Conservation (phyloP, 2,113 vertebrate genomes). For the Cichladusa arquata region DNA sequence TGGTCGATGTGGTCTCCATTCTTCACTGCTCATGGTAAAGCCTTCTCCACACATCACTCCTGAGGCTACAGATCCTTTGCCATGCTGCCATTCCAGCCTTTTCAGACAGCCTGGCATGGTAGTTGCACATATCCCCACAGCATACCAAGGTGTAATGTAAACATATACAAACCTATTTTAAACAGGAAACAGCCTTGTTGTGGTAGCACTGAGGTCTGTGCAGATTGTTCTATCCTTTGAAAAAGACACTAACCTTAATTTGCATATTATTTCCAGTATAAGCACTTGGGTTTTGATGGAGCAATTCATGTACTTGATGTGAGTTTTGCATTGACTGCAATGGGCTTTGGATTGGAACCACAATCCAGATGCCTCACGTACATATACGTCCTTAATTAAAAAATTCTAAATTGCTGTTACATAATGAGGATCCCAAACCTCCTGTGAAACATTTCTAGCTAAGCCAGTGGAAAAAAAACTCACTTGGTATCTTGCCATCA, state of each 20-base stretch:
- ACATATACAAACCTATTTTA: not conserved
- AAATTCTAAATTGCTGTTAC: slow-evolving; percentile 32
- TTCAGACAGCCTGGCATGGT: not conserved
- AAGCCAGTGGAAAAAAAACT: not conserved
- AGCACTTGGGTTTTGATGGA: slow-evolving; percentile 29
- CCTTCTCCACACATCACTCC: not conserved
- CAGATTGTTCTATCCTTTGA: not conserved
- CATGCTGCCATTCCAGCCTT: not conserved
- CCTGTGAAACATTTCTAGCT: slow-evolving; percentile 17
- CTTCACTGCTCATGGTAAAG: not conserved
- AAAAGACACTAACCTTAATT: slow-evolving; percentile 15
- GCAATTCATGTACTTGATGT: not conserved
- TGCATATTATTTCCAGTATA: slow-evolving; percentile 16
- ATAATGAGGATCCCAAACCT: slow-evolving; percentile 45
- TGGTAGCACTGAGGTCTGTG: not conserved
- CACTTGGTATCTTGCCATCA: not conserved
- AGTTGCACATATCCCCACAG: not conserved
- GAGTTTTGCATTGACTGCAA: slow-evolving; percentile 26
- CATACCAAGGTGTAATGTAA: slow-evolving; percentile 1
- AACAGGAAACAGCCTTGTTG: not conserved
- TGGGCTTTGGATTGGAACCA: slow-evolving; percentile 35
- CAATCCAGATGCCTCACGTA: not conserved
- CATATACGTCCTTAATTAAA: slow-evolving; percentile 34
- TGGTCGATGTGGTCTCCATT: not conserved
- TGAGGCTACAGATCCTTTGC: not conserved